Evolutionary conservation across 2,888 invertebrate species (phyloP), one percentile per base, ranked within the genome.

Genomic region (Tetheella fluctuosa): DNA sequence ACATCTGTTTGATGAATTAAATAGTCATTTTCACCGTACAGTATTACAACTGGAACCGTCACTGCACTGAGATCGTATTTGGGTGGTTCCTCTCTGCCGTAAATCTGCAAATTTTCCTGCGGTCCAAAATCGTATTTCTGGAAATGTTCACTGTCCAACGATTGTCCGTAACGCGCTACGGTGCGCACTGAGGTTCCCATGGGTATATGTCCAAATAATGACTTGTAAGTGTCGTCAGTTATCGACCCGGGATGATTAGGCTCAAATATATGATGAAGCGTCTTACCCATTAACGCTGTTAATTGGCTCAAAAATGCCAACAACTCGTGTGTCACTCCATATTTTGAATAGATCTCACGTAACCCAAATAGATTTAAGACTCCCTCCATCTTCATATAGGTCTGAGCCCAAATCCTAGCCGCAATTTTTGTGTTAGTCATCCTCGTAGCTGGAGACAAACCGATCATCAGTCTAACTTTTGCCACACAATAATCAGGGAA

Each of bases 401-500:
- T 56, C 37, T 70, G 64, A 0, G 72, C 62, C 0, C 84, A 0
- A 0, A 64, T 17, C 57, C 80, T 77, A 0, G 69, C 23, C 0
- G 67, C 25, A 0, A 86, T 81, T 62, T 85, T 85, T 68, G 95
- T 76, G 74, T 94, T 74, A 57, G 89, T 78, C 84, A 94, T 84
- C 7, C 89, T 82, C 0, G 85, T 57, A 0, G 96, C 94, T 0
- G 96, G 96, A 0, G 96, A 96, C 59, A 96, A 71, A 0, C 94
- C 94, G 62, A 95, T 94, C 83, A 95, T 91, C 0, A 94, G 80
- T 6, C 92, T 86, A 0, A 95, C 92, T 83, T 96, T 96, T 0
- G 91, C n/a, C n/a, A n/a, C 80, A 81, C 96, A 95, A 68, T 95
- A 96, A 20, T 94, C 94, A 0, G 96, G 95, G 56, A 85, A 84